Percentiles rank a stretch among this genome's conserved stretches.
phyloP scores from a whole-genome alignment of 2,797 vertebrate genomes.

The Gymnocypris eckloni region DNA sequence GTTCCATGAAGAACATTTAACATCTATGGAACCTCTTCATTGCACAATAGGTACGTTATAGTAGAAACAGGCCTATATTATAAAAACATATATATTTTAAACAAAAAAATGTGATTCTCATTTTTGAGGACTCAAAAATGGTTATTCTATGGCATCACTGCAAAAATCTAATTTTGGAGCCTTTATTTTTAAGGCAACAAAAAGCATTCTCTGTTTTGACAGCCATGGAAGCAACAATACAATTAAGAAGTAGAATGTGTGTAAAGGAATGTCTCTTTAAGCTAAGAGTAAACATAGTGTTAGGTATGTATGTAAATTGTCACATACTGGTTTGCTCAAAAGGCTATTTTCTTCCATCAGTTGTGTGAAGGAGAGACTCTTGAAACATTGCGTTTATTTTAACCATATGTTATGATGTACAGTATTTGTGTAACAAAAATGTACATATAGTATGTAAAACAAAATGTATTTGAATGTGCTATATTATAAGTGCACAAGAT shows the following conservation, averaged over 20 bases:
- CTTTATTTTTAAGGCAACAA: background rate
- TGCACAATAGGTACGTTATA: background rate
- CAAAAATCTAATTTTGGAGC: background rate
- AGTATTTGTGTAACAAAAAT: background rate
- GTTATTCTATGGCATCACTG: no score
- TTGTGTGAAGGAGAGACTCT: background rate
- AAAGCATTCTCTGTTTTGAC: no score
- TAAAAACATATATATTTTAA: no score
- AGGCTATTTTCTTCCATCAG: slow-evolving; percentile 3
- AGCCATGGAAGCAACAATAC: no score
- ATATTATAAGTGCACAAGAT: background rate
- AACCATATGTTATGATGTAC: background rate
- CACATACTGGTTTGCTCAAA: slow-evolving; percentile 27
- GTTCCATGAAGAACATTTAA: background rate
- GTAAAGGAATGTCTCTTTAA: slow-evolving; percentile 36
- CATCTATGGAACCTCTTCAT: background rate
- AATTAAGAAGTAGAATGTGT: background rate
- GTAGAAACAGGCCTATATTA: no score
- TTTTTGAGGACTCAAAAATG: no score
- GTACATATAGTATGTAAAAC: no score
- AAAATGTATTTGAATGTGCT: background rate
- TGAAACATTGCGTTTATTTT: background rate
- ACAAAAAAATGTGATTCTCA: background rate
- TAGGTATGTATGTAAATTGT: slow-evolving; percentile 33
- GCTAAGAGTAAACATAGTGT: slow-evolving; percentile 28